A percentile compares a stretch with the other conserved stretches of the same genome.
Evolutionary conservation across 2,888 invertebrate species (phyloP).

Genomic region (Athripsodes cinereus): DNA sequence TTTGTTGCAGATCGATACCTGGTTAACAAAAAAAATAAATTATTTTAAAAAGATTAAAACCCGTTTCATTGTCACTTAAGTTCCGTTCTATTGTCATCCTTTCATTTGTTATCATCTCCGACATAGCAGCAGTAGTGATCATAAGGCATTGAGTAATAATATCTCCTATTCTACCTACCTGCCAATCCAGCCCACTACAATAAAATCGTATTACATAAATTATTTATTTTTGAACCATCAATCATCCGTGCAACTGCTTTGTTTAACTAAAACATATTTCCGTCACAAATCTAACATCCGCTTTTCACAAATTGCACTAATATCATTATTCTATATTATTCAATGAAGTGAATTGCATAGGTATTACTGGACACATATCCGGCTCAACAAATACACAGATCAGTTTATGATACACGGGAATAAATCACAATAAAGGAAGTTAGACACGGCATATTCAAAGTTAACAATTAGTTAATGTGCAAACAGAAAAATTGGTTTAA

Average conservation of each 20-base stretch:
- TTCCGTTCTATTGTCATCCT: too few species aligned
- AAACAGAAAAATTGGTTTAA: background rate
- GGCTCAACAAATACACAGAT: slow-evolving; percentile 10
- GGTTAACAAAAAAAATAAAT: too few species aligned
- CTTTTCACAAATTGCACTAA: slow-evolving; percentile 14
- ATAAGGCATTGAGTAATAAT: too few species aligned
- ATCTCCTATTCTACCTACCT: background rate
- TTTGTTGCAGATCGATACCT: too few species aligned
- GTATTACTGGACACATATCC: slow-evolving; percentile 21
- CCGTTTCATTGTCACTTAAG: too few species aligned
- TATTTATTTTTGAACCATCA: slow-evolving; percentile 13
- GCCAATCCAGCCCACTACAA: background rate
- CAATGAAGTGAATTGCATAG: slow-evolving; percentile 21
- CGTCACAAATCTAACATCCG: slow-evolving; percentile 27
- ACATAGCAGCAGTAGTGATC: too few species aligned
- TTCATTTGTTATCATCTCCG: too few species aligned
- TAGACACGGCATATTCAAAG: slow-evolving; percentile 8
- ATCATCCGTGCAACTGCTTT: slow-evolving; percentile 21
- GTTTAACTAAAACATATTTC: slow-evolving; percentile 20
- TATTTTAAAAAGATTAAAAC: too few species aligned
- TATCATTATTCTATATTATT: slow-evolving; percentile 22
- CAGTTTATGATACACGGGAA: slow-evolving; percentile 1
- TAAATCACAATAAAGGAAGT: slow-evolving; percentile 22
- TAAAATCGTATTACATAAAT: background rate
- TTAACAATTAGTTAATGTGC: background rate